Conservation (phyloP, 2,888 invertebrate genomes). For the Drosophila anceps region DNA sequence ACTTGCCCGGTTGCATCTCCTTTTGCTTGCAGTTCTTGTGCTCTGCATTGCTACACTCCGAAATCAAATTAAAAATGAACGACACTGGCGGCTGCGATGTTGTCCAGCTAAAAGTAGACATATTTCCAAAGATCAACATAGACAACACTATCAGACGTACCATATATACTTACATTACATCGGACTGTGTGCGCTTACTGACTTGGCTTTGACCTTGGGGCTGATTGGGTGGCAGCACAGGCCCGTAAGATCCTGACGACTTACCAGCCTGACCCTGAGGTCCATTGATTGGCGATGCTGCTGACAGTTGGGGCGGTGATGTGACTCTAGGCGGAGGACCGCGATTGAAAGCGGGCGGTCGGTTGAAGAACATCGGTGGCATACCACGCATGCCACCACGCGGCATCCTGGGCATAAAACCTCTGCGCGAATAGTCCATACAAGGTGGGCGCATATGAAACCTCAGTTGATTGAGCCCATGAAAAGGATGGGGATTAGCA, state of each 20-base stretch:
- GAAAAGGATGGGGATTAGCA: constrained; percentile 37
- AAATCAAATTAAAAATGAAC: constrained; percentile 51
- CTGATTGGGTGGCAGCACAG: constrained; percentile 42
- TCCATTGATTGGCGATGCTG: constrained; percentile 19
- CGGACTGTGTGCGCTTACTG: constrained; percentile 48
- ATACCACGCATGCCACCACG: constrained; percentile 68
- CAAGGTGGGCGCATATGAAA: constrained; percentile 65
- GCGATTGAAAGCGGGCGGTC: constrained; percentile 35
- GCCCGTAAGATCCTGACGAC: constrained; percentile 39
- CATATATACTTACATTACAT: constrained; percentile 41
- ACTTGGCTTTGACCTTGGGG: background rate
- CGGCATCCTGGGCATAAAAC: constrained; percentile 68
- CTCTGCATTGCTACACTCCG: constrained; percentile 50
- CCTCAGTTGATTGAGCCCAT: constrained; percentile 54
- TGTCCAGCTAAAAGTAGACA: constrained; percentile 55
- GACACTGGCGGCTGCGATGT: constrained; percentile 45
- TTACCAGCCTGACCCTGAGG: background rate
- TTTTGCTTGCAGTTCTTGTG: constrained; percentile 54
- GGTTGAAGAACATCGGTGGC: constrained; percentile 66
- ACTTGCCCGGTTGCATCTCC: background rate
- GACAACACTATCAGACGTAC: background rate
- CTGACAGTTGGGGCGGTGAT: constrained; percentile 3
- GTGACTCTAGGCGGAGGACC: constrained; percentile 28
- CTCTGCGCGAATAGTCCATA: constrained; percentile 61
- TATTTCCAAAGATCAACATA: background rate